Evolutionary conservation across 2,797 vertebrate species (phyloP).

Genomic region (Pseudopleuronectes americanus): DNA sequence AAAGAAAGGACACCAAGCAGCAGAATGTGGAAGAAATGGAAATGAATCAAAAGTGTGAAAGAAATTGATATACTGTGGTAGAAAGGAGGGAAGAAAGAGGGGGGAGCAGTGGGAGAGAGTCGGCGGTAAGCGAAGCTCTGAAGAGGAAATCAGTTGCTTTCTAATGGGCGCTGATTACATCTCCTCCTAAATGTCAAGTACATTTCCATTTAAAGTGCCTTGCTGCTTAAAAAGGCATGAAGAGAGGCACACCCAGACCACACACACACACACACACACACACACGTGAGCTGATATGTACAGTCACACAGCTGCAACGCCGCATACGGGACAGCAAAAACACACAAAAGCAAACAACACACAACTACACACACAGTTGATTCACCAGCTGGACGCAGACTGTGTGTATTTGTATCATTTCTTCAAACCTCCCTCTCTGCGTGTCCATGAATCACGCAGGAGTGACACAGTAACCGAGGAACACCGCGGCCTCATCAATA

Average conservation of each 20-base stretch:
- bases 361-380: conserved; percentile 8
- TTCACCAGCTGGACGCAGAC: not conserved
- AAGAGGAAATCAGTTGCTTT: conserved; percentile 89
- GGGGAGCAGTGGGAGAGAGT: conserved; percentile 25
- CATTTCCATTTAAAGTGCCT: conserved; percentile 96
- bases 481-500: conserved; percentile 60
- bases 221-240: conserved; percentile 88
- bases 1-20: conserved; percentile 48
- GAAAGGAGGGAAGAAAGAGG: conserved; percentile 34
- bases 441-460: conserved; percentile 53
- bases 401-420: conserved; percentile 30
- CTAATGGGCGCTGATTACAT: conserved; percentile 92
- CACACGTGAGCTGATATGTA: conserved; percentile 27
- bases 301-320: not conserved
- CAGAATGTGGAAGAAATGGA: conserved; percentile 55
- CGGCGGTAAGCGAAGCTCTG: conserved; percentile 55
- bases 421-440: conserved; percentile 24
- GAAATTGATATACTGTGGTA: conserved; percentile 49
- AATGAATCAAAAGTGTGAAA: conserved; percentile 70
- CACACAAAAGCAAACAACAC: conserved; percentile 24
- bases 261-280: conserved; percentile 40
- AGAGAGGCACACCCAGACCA: conserved; percentile 79
- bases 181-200: conserved; percentile 93
- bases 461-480: conserved; percentile 46
- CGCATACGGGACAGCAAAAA: conserved; percentile 21